Evolutionary conservation across 2,888 invertebrate genomes (phyloP).

Genomic region (Phasia obesa): DNA sequence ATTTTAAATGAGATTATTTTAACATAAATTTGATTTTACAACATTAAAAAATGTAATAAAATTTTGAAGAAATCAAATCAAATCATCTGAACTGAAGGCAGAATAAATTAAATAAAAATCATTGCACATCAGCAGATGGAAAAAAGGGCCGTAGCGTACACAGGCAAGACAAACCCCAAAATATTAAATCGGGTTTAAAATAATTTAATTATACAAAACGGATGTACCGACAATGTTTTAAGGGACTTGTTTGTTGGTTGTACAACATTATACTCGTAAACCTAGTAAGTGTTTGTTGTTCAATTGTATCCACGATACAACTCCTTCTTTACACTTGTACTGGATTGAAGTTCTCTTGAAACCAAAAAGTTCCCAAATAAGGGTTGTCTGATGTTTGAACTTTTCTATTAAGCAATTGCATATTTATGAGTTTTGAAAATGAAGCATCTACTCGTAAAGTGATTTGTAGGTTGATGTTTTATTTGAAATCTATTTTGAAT

Average conservation of each 20-base stretch:
- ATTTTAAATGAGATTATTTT: slow-evolving; percentile 31
- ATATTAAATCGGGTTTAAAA: slow-evolving; percentile 65
- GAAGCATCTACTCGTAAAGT: slow-evolving; percentile 25
- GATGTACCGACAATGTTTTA: slow-evolving; percentile 36
- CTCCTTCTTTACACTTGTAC: background rate
- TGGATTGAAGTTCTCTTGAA: slow-evolving; percentile 27
- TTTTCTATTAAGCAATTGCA: slow-evolving; percentile 72
- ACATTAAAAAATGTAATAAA: slow-evolving; percentile 51
- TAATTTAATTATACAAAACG: slow-evolving; percentile 67
- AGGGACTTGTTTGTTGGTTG: slow-evolving; percentile 10
- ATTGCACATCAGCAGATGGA: slow-evolving; percentile 57
- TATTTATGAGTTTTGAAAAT: slow-evolving; percentile 70
- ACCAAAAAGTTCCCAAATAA: slow-evolving; percentile 43
- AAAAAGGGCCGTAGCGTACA: background rate
- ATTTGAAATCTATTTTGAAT: slow-evolving; percentile 28
- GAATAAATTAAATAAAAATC: slow-evolving; percentile 71
- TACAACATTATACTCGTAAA: background rate
- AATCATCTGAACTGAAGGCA: slow-evolving; percentile 53
- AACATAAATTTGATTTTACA: slow-evolving; percentile 41
- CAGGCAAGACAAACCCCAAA: slow-evolving; percentile 51
- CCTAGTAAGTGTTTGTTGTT: no score
- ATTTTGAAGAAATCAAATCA: slow-evolving; percentile 59
- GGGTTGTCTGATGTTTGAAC: slow-evolving; percentile 66
- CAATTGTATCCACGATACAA: slow-evolving; percentile 33
- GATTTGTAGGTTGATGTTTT: slow-evolving; percentile 36